Percentiles rank a stretch among this genome's conserved stretches.
phyloP scores from a whole-genome alignment of 2,888 invertebrate species.

The Cepaea hortensis region DNA sequence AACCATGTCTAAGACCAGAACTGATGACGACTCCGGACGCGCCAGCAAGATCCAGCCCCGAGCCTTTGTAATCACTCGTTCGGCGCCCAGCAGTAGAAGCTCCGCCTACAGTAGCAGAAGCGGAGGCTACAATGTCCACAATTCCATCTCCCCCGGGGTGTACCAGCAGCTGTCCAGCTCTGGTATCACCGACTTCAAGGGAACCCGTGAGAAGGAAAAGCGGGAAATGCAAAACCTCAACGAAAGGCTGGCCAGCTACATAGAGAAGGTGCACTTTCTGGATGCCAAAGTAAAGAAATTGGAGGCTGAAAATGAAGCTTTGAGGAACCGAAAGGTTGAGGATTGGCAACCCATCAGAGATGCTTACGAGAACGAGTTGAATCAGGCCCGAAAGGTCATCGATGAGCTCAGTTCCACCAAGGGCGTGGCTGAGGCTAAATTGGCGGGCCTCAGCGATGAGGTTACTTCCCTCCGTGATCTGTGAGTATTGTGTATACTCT shows the following conservation, averaged over 20 bases:
- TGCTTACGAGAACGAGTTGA: slow-evolving; percentile 77
- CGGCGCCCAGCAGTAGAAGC: background rate
- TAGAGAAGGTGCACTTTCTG: slow-evolving; percentile 77
- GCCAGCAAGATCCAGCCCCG: slow-evolving; percentile 37
- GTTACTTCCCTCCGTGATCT: slow-evolving; percentile 61
- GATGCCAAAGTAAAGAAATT: slow-evolving; percentile 74
- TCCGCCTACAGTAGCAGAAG: background rate
- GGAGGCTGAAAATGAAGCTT: slow-evolving; percentile 69
- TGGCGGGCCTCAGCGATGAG: slow-evolving; percentile 76
- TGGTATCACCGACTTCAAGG: slow-evolving; percentile 76
- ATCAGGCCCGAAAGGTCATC: slow-evolving; percentile 76
- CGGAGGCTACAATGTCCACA: slow-evolving; percentile 17
- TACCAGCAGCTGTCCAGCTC: slow-evolving; percentile 61
- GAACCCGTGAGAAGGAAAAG: slow-evolving; percentile 77
- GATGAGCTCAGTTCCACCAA: slow-evolving; percentile 77
- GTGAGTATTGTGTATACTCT: slow-evolving; percentile 42
- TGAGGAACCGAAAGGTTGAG: slow-evolving; percentile 66
- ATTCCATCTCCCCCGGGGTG: slow-evolving; percentile 54
- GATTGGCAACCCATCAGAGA: slow-evolving; percentile 73
- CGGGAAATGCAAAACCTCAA: slow-evolving; percentile 78
- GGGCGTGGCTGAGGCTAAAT: slow-evolving; percentile 76
- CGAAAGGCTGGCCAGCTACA: slow-evolving; percentile 78
- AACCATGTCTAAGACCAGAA: slow-evolving; percentile 27
- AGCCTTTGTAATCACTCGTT: slow-evolving; percentile 40
- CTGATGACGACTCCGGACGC: slow-evolving; percentile 20